phyloP scores from a whole-genome alignment of 2,888 invertebrate species.

The Acleris laterana region DNA sequence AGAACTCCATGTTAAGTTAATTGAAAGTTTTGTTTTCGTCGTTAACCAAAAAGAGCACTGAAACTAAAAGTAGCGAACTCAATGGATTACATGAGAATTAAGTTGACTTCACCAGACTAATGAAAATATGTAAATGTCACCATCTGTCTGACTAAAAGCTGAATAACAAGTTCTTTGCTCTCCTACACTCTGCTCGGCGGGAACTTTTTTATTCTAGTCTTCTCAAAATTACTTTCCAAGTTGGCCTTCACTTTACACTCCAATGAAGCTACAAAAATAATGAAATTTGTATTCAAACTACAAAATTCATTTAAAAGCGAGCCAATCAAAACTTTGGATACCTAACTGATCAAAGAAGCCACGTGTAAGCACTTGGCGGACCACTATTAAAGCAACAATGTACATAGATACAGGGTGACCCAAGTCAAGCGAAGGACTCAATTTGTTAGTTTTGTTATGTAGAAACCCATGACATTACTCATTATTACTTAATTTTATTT shows the following conservation, averaged over 20 bases:
- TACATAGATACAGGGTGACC: background rate
- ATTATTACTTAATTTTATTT: too few species aligned
- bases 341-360: constrained; percentile 41
- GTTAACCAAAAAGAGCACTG: constrained; percentile 23
- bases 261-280: constrained; percentile 60
- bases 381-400: constrained; percentile 7
- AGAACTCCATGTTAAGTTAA: constrained; percentile 4
- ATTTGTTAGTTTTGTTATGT: background rate
- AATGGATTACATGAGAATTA: constrained; percentile 32
- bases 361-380: constrained; percentile 29
- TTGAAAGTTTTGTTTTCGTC: constrained; percentile 20
- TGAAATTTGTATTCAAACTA: constrained; percentile 46
- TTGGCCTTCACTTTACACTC: constrained; percentile 69
- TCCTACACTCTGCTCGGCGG: constrained; percentile 44
- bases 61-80: constrained; percentile 17
- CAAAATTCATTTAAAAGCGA: constrained; percentile 64
- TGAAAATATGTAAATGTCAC: constrained; percentile 45
- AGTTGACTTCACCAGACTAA: constrained; percentile 37
- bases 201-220: constrained; percentile 50
- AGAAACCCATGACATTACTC: too few species aligned
- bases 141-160: constrained; percentile 38
- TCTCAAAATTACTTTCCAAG: constrained; percentile 58
- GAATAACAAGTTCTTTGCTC: constrained; percentile 42
- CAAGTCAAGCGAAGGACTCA: background rate
- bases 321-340: constrained; percentile 60